Evolutionary conservation across 2,888 invertebrate genomes (phyloP).

Genomic region (Ectemnius continuus): DNA sequence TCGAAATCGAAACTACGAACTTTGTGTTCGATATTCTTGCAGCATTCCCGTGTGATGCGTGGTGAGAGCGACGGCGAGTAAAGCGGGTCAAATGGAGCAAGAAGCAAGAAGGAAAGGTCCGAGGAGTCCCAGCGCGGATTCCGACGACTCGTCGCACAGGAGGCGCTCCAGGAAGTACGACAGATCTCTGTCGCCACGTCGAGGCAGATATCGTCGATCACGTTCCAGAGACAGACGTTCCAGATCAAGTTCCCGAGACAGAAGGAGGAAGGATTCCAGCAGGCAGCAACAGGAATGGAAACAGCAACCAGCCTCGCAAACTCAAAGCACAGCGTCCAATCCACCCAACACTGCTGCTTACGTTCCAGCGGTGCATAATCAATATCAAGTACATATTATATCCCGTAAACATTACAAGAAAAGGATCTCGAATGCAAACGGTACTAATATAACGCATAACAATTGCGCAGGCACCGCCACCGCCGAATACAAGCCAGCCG

Average conservation of each 20-base stretch:
- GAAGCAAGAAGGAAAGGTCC: constrained; percentile 71
- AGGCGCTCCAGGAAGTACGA: constrained; percentile 74
- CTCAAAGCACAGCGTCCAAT: constrained; percentile 60
- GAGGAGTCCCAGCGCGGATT: constrained; percentile 73
- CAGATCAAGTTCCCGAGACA: constrained; percentile 69
- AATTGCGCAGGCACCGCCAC: constrained; percentile 66
- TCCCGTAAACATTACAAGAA: not conserved
- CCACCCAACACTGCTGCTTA: constrained; percentile 61
- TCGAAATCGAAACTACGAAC: no score
- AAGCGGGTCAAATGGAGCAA: constrained; percentile 59
- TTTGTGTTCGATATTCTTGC: not conserved
- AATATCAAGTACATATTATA: constrained; percentile 68
- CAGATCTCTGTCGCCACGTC: constrained; percentile 72
- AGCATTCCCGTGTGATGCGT: not conserved
- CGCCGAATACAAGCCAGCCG: constrained; percentile 74
- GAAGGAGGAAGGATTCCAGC: constrained; percentile 70
- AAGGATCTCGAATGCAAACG: not conserved
- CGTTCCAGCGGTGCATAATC: constrained; percentile 69
- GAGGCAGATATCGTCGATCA: constrained; percentile 72
- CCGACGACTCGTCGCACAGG: constrained; percentile 73
- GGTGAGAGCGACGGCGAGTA: not conserved
- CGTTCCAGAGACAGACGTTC: constrained; percentile 72
- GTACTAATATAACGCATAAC: not conserved
- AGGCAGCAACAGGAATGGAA: constrained; percentile 71
- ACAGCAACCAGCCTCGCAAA: constrained; percentile 54